Evolutionary conservation across 2,888 invertebrate genomes (phyloP).

Genomic region (Drosophila demipolita): DNA sequence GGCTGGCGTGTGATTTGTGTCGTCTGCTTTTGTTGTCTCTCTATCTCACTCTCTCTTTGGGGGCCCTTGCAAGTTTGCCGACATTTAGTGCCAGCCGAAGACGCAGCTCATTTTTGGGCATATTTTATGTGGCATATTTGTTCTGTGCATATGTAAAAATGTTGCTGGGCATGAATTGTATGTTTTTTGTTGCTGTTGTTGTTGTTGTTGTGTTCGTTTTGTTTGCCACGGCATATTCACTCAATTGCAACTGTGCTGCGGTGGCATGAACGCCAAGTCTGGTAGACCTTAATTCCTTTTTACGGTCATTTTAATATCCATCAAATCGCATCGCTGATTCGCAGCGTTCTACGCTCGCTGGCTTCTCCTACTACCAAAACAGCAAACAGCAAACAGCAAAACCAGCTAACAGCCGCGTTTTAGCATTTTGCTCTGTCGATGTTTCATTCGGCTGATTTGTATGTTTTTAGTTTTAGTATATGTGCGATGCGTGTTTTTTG

Average conservation of each 20-base stretch:
- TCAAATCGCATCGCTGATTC: constrained; percentile 84
- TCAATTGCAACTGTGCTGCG: constrained; percentile 73
- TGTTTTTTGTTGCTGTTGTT: neutral
- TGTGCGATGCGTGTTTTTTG: neutral
- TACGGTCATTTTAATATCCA: constrained; percentile 85
- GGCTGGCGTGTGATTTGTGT: constrained; percentile 74
- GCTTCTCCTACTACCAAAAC: constrained; percentile 42
- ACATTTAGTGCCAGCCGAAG: constrained; percentile 31
- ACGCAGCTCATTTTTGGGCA: constrained; percentile 36
- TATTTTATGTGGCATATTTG: constrained; percentile 68
- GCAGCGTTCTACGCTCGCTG: constrained; percentile 75
- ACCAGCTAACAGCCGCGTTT: constrained; percentile 37
- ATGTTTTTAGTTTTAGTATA: constrained; percentile 48
- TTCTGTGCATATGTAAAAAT: constrained; percentile 73
- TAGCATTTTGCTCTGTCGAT: constrained; percentile 74
- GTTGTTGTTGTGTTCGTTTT: constrained; percentile 32
- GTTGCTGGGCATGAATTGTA: constrained; percentile 14
- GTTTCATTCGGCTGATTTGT: constrained; percentile 80
- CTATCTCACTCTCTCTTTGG: neutral
- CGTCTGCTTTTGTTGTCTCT: constrained; percentile 40
- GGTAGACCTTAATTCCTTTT: constrained; percentile 85
- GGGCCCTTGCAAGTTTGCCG: constrained; percentile 74
- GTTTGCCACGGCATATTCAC: constrained; percentile 59
- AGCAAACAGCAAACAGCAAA: constrained; percentile 2
- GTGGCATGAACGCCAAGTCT: constrained; percentile 72